phyloP scores from a whole-genome alignment of 2,888 invertebrate species.

The Nesidiocoris tenuis region DNA sequence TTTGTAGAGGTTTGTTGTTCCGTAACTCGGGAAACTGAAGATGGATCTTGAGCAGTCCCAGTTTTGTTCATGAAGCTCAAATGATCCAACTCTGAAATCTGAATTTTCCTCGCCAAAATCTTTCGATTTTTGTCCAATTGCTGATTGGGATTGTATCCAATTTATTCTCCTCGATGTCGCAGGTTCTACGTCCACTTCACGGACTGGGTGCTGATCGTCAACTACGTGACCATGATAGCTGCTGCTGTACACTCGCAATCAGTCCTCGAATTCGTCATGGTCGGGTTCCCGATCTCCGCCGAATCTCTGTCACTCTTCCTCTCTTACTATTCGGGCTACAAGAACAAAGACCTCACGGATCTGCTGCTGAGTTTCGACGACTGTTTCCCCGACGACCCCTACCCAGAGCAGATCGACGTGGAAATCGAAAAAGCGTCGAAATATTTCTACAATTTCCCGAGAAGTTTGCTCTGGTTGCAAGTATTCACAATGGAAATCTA shows the following conservation, averaged over 20 bases:
- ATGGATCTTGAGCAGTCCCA: no score
- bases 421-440: constrained; percentile 14
- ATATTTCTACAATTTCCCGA: constrained; percentile 20
- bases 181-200: constrained; percentile 25
- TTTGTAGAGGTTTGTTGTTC: neutral
- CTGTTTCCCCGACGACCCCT: constrained; percentile 15
- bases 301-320: constrained; percentile 14
- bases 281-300: constrained; percentile 21
- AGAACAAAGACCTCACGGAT: constrained; percentile 15
- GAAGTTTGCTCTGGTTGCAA: constrained; percentile 21
- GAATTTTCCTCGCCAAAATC: no score
- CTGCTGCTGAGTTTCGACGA: constrained; percentile 26
- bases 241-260: constrained; percentile 24
- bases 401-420: constrained; percentile 5
- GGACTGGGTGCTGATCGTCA: constrained; percentile 1
- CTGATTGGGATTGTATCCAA: no score
- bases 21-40: no score
- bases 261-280: constrained; percentile 28
- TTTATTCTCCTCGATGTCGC: no score
- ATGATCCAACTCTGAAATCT: no score
- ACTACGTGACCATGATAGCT: constrained; percentile 29
- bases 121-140: no score
- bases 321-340: constrained; percentile 28
- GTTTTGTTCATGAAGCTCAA: no score
- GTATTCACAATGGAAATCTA: constrained; percentile 34